phyloP scores from a whole-genome alignment of 2,888 invertebrate genomes.

The Drosophila siamana region DNA sequence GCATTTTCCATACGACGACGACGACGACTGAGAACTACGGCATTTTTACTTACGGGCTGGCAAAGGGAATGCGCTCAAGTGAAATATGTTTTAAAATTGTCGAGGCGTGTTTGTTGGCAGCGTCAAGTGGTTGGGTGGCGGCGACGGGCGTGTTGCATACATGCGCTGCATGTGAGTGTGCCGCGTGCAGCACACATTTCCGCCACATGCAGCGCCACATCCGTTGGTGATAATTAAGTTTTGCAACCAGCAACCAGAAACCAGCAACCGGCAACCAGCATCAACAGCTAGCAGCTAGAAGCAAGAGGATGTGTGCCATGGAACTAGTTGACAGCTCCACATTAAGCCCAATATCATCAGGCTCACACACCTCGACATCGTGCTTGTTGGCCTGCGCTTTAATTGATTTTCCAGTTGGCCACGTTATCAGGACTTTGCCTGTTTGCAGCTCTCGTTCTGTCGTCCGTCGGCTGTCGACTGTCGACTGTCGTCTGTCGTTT shows the following conservation, averaged over 20 bases:
- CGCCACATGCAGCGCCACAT: slow-evolving; percentile 74
- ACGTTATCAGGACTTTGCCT: slow-evolving; percentile 67
- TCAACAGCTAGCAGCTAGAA: background rate
- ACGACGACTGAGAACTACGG: background rate
- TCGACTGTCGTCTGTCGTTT: background rate
- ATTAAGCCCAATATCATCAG: slow-evolving; percentile 36
- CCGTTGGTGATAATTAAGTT: slow-evolving; percentile 78
- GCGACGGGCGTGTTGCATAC: slow-evolving; percentile 5
- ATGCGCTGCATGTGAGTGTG: slow-evolving; percentile 1
- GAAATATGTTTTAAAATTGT: slow-evolving; percentile 78
- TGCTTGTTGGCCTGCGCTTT: slow-evolving; percentile 60
- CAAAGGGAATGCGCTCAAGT: slow-evolving; percentile 60
- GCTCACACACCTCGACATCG: slow-evolving; percentile 2
- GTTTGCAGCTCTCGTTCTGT: slow-evolving; percentile 58
- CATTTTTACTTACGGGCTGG: slow-evolving; percentile 43
- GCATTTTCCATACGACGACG: slow-evolving; percentile 3
- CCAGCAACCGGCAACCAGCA: slow-evolving; percentile 19
- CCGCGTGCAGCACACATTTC: slow-evolving; percentile 53
- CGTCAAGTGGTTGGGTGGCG: slow-evolving; percentile 49
- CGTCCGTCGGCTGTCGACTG: background rate
- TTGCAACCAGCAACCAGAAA: slow-evolving; percentile 45
- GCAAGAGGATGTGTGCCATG: background rate
- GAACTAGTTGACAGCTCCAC: slow-evolving; percentile 22
- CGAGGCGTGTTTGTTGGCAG: slow-evolving; percentile 73
- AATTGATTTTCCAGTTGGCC: slow-evolving; percentile 78